Evolutionary conservation across 2,797 vertebrate genomes (phyloP), one percentile per base, ranked within the genome.

Genomic region (Cuniculus paca): DNA sequence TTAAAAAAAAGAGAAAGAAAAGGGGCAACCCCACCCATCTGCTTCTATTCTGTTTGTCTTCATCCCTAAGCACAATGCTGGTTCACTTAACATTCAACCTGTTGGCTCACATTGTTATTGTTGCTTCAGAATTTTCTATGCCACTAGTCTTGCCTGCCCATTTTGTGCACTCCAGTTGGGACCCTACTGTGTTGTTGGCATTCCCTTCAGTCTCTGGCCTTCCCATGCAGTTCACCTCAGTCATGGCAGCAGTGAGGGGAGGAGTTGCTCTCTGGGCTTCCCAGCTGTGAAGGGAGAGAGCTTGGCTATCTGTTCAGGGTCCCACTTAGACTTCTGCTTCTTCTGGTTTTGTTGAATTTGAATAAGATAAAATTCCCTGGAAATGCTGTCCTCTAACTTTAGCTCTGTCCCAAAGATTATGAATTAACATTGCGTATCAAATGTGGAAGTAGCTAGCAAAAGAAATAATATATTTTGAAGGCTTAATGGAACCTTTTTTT

Each of bases 351-450:
- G 36, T 70, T 81, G 92, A 77, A 94, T 92, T 54, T 82, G n/a
- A 88, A 68, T 94, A 81, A 77, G 17, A 60, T 87, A 83, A 77
- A 68, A 75, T 12, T 90, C 31, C 58, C 58, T 50, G 72, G 31
- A 95, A 95, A 89, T 91, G 34, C 7, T 86, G 28, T 63, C 91
- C 72, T n/a, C 54, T 88, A 17, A 24, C 75, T 52, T 94, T 88
- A 90, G 14, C 56, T 31, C 91, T 88, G 83, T 42, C 16, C 19
- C 58, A 96, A 83, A 96, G 82, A 79, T 91, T 96, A 92, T 91
- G 60, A 60, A 93, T 95, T 86, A 95, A 86, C 63, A 81, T 56
- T 50, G 54, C 63, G 94, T 52, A 74, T 84, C 16, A 63, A 92
- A 72, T 45, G 75, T 93, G 26, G 34, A 91, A 84, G 77, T 52